Evolutionary conservation across 2,113 vertebrate species (phyloP), one percentile per base, ranked within the genome.

Genomic region (Tympanuchus pallidicinctus): DNA sequence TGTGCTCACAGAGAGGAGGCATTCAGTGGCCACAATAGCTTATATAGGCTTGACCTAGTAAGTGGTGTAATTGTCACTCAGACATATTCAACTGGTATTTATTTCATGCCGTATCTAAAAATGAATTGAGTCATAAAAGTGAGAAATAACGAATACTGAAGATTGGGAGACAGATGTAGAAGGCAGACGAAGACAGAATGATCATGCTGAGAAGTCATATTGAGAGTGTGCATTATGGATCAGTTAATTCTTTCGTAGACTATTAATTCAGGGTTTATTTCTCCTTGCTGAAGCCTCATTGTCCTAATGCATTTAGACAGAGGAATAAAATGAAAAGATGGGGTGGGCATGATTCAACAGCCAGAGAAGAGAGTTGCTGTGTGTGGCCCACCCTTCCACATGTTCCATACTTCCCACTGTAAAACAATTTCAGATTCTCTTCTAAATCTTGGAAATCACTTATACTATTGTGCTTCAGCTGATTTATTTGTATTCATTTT

Each of bases 221-320:
- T 77, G 82, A 67, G 57, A 63, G 2, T 11, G 32, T 82, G 18
- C 13, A 10, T 34, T 80, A 30, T 27, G 38, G 75, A 10, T 40
- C 92, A 91, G 25, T 82, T 79, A 89, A 77, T 86, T 92, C 30
- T 60, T 89, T 80, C 3, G 8, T 28, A 52, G 82, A 19, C 60
- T 89, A 38, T 91, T 94, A 82, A 88, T 91, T 80, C 85, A 85
- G 70, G 32, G 64, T 92, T 95, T 95, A 71, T 82, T 93, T 92
- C 52, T 45, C 71, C 27, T 7, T 82, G 25, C 76, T 96, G 78
- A 82, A 92, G 5, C 19, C 43, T 82, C 27, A 2, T 74, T 89
- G 42, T 91, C 61, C 75, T 77, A 80, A 87, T 2, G 2, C 16
- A 8, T 42, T 79, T 87, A 82, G 80, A 70, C n/a, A 85, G 66